Conservation (phyloP, 2,113 vertebrate species). For the Actinemys pallida region DNA sequence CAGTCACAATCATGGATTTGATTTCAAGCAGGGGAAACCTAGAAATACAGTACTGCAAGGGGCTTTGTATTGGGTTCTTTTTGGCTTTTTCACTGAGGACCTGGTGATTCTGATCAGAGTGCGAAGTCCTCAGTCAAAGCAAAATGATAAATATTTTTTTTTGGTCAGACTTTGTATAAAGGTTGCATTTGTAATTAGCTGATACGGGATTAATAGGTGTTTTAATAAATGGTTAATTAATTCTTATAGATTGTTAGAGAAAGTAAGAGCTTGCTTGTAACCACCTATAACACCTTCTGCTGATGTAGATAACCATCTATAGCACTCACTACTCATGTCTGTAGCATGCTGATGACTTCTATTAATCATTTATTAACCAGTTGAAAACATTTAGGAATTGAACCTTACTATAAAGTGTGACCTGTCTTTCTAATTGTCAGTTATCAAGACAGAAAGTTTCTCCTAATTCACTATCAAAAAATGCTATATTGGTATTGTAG, state of each 20-base stretch:
- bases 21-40: not conserved
- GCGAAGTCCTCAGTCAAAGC: not conserved
- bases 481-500: not conserved
- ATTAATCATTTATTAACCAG: not conserved
- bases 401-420: not conserved
- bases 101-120: not conserved
- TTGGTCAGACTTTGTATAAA: not conserved
- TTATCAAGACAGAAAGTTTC: not conserved
- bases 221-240: not conserved
- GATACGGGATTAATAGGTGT: not conserved
- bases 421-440: not conserved
- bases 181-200: constrained; percentile 4
- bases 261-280: constrained; percentile 41
- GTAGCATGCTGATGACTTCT: constrained; percentile 12
- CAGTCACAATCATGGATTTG: fast-evolving
- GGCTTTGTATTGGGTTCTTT: not conserved
- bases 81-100: not conserved
- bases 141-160: not conserved
- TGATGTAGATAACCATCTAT: not conserved
- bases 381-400: not conserved
- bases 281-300: not conserved
- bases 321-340: not conserved
- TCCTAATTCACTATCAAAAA: not conserved
- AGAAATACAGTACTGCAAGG: not conserved
- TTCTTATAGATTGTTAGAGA: constrained; percentile 24